These are phyloP conservation scores for Lutjanus campechanus DNA, from an alignment of 2,797 vertebrate species.

Conservation along the genomic window DNA sequence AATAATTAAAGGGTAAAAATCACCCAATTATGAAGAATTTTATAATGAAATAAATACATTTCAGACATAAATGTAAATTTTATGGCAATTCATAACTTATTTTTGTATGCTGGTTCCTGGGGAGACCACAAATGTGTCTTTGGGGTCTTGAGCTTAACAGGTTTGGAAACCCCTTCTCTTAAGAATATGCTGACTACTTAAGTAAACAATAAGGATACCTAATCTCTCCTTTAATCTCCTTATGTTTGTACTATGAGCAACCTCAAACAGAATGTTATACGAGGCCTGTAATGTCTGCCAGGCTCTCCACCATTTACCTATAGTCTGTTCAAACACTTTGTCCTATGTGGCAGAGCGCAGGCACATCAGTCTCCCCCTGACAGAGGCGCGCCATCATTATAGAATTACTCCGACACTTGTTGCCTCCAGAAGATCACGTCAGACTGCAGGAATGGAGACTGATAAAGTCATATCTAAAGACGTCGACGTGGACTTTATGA, in stretches of 20 bases:
- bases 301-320: not conserved
- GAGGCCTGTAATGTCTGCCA: not conserved
- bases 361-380: not conserved
- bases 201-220: not conserved
- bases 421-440: not conserved
- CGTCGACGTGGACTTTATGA: too few species aligned
- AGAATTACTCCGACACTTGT: not conserved
- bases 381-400: not conserved
- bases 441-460: too few species aligned
- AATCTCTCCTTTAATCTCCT: slow-evolving; percentile 3
- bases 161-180: not conserved
- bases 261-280: slow-evolving; percentile 11
- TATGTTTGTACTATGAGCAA: not conserved
- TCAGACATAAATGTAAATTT: too few species aligned
- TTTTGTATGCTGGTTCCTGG: too few species aligned
- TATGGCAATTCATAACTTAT: too few species aligned
- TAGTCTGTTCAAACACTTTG: slow-evolving; percentile 12
- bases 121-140: too few species aligned
- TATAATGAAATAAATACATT: too few species aligned
- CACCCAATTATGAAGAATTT: too few species aligned
- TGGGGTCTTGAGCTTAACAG: too few species aligned
- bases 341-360: not conserved
- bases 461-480: not conserved
- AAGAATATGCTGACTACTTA: not conserved
- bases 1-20: too few species aligned